phyloP scores from a whole-genome alignment of 2,797 vertebrate species.

The Manis javanica region DNA sequence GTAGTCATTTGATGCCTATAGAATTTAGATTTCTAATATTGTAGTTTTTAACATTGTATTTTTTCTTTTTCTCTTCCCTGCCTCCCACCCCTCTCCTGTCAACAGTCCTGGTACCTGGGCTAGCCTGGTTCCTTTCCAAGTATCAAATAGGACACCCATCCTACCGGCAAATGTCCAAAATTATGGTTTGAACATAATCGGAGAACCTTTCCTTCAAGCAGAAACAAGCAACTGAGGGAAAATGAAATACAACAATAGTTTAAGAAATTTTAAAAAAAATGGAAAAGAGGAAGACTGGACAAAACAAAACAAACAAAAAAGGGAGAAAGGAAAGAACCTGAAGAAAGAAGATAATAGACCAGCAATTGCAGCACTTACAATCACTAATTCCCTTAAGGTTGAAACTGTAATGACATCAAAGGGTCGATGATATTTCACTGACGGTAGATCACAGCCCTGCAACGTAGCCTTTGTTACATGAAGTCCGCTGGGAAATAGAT shows the following conservation, averaged over 20 bases:
- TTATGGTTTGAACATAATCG: conserved; percentile 99
- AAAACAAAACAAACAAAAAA: conserved; percentile 76
- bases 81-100: conserved; percentile 54
- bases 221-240: conserved; percentile 97
- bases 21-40: conserved; percentile 51
- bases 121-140: conserved; percentile 99
- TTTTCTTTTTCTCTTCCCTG: conserved; percentile 78
- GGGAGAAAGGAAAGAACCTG: conserved; percentile 83
- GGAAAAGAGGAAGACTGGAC: conserved; percentile 80
- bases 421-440: conserved; percentile 91
- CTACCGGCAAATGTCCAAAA: conserved; percentile 99
- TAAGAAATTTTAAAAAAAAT: conserved; percentile 72
- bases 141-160: conserved; percentile 99
- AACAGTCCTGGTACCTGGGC: conserved; percentile 99
- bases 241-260: conserved; percentile 80
- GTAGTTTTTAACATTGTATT: conserved; percentile 79
- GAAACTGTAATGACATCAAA: conserved; percentile 87
- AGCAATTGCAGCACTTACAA: conserved; percentile 95
- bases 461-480: conserved; percentile 97
- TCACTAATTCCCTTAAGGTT: conserved; percentile 88
- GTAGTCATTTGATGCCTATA: conserved; percentile 61
- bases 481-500: conserved; percentile 97
- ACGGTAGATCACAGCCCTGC: conserved; percentile 91
- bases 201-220: conserved; percentile 99
- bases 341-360: conserved; percentile 93